A percentile compares a stretch with the other conserved stretches of the same genome.
Evolutionary conservation across 2,797 vertebrate genomes (phyloP).

Genomic region (Bryconaethiops microstoma): DNA sequence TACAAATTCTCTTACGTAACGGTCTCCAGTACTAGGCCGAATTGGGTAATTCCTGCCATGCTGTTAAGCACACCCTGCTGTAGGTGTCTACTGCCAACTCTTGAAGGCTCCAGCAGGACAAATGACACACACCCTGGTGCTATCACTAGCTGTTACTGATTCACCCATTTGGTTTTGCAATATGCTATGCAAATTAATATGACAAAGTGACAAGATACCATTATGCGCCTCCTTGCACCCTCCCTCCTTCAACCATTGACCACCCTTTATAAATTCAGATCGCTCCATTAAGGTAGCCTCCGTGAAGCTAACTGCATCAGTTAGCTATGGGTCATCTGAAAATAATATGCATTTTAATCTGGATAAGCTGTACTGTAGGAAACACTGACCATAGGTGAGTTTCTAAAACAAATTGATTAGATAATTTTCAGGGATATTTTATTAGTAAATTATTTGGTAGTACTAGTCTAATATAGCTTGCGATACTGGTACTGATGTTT

Average conservation of each 20-base stretch:
- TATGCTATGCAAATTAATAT: conserved; percentile 44
- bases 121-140: conserved; percentile 62
- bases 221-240: conserved; percentile 17
- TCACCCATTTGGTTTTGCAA: conserved; percentile 67
- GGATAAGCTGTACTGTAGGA: conserved; percentile 61
- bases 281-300: conserved; percentile 26
- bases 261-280: conserved; percentile 61
- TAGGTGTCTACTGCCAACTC: background rate
- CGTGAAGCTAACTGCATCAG: conserved; percentile 54
- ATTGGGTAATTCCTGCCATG: background rate
- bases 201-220: conserved; percentile 42
- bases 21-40: background rate
- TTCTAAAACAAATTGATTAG: background rate
- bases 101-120: conserved; percentile 10
- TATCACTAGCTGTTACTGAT: conserved; percentile 73
- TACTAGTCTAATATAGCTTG: background rate
- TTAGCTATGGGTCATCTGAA: conserved; percentile 69
- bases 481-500: background rate
- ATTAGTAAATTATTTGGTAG: background rate
- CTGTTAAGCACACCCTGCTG: conserved; percentile 13
- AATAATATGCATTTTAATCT: conserved; percentile 65
- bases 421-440: background rate
- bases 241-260: conserved; percentile 16
- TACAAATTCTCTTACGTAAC: background rate
- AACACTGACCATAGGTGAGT: conserved; percentile 47